phyloP scores from a whole-genome alignment of 2,797 vertebrate genomes.

The Siniperca obscura region DNA sequence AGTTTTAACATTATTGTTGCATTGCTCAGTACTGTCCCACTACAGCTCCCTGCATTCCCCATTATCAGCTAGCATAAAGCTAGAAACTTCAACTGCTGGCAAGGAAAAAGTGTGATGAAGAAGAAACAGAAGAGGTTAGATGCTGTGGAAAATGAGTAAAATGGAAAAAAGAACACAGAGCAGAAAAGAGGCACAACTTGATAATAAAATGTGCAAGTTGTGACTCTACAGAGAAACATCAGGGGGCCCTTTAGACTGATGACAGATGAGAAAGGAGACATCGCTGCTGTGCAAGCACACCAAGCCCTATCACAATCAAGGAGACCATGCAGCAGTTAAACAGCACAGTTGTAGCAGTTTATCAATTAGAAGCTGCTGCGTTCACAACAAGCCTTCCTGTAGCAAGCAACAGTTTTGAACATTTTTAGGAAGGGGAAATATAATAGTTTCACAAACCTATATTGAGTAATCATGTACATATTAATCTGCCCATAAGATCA shows the following conservation, averaged over 20 bases:
- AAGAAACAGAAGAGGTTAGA: not conserved
- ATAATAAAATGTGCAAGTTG: constrained; percentile 18
- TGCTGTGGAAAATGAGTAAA: not conserved
- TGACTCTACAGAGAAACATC: constrained; percentile 15
- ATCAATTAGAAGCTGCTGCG: constrained; percentile 43
- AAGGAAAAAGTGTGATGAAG: not conserved
- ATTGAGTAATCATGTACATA: constrained; percentile 49
- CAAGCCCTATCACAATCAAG: constrained; percentile 25
- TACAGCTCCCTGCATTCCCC: constrained; percentile 19
- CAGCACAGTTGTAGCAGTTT: constrained; percentile 54
- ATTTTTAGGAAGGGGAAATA: constrained; percentile 41
- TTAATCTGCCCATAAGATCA: constrained; percentile 41
- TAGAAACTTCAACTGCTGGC: not conserved
- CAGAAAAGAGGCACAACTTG: constrained; percentile 18
- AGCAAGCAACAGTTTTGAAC: constrained; percentile 36
- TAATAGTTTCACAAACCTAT: constrained; percentile 56
- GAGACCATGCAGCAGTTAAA: constrained; percentile 61
- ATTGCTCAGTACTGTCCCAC: constrained; percentile 33
- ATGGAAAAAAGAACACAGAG: no score
- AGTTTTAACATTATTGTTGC: constrained; percentile 25
- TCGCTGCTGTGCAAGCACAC: constrained; percentile 48
- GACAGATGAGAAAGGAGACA: constrained; percentile 30
- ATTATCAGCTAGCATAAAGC: constrained; percentile 17
- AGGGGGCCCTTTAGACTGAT: constrained; percentile 16
- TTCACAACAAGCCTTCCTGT: constrained; percentile 34